Conservation (phyloP, 2,888 invertebrate genomes). For the Lasioglossum malachurum region DNA sequence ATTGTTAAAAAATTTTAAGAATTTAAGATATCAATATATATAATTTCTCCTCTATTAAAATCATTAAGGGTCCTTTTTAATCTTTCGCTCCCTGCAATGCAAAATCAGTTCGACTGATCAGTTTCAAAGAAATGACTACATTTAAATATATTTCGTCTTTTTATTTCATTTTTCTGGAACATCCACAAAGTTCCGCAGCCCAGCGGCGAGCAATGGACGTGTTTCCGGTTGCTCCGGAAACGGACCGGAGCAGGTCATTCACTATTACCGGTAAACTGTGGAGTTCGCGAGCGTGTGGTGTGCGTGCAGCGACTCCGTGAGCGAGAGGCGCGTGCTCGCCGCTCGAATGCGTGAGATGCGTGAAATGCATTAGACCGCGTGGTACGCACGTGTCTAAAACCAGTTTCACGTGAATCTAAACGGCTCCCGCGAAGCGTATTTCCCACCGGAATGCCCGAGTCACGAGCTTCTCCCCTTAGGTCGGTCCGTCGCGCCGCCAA, state of each 20-base stretch:
- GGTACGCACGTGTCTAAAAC: slow-evolving; percentile 75
- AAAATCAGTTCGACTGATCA: neutral
- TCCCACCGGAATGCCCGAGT: slow-evolving; percentile 17
- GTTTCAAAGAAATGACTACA: neutral
- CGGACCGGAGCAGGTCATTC: slow-evolving; percentile 34
- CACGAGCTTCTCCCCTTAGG: neutral
- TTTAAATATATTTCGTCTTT: neutral
- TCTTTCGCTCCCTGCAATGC: neutral
- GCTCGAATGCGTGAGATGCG: slow-evolving; percentile 64
- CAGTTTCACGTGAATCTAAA: slow-evolving; percentile 70
- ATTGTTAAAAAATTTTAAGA: too few species aligned
- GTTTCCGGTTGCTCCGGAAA: slow-evolving; percentile 42
- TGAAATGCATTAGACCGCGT: slow-evolving; percentile 70
- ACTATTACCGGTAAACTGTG: slow-evolving; percentile 42
- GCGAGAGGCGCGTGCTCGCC: slow-evolving; percentile 62
- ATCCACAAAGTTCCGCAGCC: neutral
- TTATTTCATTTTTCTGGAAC: neutral
- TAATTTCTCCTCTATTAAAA: too few species aligned
- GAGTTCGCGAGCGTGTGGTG: neutral
- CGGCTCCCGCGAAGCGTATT: slow-evolving; percentile 42
- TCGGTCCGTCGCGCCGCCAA: neutral
- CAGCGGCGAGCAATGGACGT: neutral
- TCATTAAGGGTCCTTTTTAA: too few species aligned
- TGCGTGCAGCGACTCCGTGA: slow-evolving; percentile 17
- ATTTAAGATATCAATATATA: too few species aligned